phyloP scores from a whole-genome alignment of 1,140 invertebrate species.

The Ceratitis capitata region DNA sequence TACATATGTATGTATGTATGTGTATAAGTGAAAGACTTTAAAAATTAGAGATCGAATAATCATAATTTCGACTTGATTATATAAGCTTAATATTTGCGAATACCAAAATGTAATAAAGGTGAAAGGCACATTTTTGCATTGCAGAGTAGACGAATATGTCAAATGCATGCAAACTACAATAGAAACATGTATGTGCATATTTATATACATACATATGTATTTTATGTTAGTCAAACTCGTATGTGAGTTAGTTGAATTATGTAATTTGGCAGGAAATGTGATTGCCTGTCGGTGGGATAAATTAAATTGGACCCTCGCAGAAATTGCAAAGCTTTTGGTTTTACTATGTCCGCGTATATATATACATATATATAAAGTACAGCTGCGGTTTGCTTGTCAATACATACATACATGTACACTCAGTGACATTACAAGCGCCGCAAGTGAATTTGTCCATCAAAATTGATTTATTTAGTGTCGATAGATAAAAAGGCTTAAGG shows the following conservation, averaged over 20 bases:
- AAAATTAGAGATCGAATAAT: background rate
- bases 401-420: too few species aligned
- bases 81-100: background rate
- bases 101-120: background rate
- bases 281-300: slow-evolving; percentile 1
- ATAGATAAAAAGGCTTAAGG: too few species aligned
- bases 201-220: background rate
- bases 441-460: too few species aligned
- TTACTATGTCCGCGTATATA: too few species aligned
- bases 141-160: background rate
- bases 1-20: background rate
- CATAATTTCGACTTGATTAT: background rate
- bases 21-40: too few species aligned
- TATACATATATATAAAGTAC: too few species aligned
- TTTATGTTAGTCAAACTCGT: too few species aligned
- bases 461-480: too few species aligned
- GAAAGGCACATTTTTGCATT: too few species aligned
- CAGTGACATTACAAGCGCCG: too few species aligned
- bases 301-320: slow-evolving; percentile 17
- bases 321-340: background rate
- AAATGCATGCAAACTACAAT: background rate
- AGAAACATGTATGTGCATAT: background rate
- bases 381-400: background rate
- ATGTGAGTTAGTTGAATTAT: too few species aligned
- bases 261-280: slow-evolving; percentile 9